Conservation (phyloP, 2,797 vertebrate species). For the Ispidina picta region DNA sequence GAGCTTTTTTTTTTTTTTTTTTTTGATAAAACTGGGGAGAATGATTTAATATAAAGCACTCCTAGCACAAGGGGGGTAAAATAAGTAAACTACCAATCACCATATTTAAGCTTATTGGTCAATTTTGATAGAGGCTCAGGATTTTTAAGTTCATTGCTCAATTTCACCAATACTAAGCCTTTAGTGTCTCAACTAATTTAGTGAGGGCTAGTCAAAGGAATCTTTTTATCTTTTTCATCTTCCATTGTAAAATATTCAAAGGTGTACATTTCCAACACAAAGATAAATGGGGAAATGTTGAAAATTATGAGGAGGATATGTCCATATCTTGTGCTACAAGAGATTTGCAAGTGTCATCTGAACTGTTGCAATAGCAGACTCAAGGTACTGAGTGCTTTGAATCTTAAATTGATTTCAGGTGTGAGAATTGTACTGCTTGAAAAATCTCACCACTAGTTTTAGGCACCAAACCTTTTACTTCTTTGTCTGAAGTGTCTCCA, state of each 20-base stretch:
- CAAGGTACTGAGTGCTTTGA: not conserved
- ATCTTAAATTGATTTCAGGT: not conserved
- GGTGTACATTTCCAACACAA: not conserved
- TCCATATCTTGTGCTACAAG: not conserved
- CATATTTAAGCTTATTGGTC: not conserved
- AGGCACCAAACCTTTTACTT: not conserved
- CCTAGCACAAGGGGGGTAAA: not conserved
- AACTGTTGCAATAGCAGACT: not conserved
- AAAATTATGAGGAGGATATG: not conserved
- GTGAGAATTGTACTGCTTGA: not conserved
- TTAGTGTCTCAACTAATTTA: not conserved
- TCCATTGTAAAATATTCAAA: not conserved
- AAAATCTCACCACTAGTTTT: not conserved
- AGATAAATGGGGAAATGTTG: not conserved
- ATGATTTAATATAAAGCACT: not conserved
- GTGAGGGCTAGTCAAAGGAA: not conserved
- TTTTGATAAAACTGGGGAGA: not conserved
- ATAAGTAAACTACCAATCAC: not conserved
- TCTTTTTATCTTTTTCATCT: not conserved
- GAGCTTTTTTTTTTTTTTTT: not conserved
- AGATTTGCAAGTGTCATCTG: not conserved
- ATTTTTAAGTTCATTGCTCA: not conserved
- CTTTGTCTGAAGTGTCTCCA: not conserved
- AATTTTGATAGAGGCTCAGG: not conserved
- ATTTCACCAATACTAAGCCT: not conserved